Conservation (phyloP, 2,113 vertebrate species). For the Galbula dea region DNA sequence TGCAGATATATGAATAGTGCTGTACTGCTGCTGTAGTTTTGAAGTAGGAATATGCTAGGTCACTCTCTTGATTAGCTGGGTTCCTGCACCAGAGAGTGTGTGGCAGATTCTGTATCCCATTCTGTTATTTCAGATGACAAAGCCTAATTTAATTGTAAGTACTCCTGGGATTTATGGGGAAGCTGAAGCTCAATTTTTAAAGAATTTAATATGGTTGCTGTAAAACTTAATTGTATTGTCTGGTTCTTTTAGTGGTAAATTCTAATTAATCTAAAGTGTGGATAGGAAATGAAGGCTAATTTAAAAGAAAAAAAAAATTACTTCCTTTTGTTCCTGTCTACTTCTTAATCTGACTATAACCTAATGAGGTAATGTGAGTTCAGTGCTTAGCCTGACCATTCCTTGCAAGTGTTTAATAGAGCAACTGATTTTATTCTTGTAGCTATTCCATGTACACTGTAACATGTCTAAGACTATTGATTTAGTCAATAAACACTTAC, state of each 20-base stretch:
- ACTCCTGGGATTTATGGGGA: constrained; percentile 27
- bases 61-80: not conserved
- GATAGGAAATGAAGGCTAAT: constrained; percentile 45
- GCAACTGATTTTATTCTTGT: constrained; percentile 25
- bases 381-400: constrained; percentile 1
- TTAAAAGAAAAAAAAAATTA: not conserved
- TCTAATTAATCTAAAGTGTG: constrained; percentile 58
- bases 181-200: constrained; percentile 29
- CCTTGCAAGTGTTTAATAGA: constrained; percentile 1
- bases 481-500: constrained; percentile 54
- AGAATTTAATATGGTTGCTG: constrained; percentile 50
- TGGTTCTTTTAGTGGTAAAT: constrained; percentile 47
- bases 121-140: constrained; percentile 35
- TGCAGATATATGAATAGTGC: not conserved
- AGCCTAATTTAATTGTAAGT: constrained; percentile 44
- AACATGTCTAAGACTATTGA: constrained; percentile 36
- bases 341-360: constrained; percentile 49
- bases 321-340: constrained; percentile 41
- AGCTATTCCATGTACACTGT: constrained; percentile 21
- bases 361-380: constrained; percentile 49
- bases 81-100: not conserved
- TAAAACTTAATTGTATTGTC: constrained; percentile 56
- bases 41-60: not conserved
- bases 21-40: not conserved
- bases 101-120: not conserved